Percentiles rank a stretch among this genome's conserved stretches.
These are phyloP conservation scores for Glaucopsyche alexis DNA, from an alignment of 2,888 invertebrate species.

Conservation along the genomic window DNA sequence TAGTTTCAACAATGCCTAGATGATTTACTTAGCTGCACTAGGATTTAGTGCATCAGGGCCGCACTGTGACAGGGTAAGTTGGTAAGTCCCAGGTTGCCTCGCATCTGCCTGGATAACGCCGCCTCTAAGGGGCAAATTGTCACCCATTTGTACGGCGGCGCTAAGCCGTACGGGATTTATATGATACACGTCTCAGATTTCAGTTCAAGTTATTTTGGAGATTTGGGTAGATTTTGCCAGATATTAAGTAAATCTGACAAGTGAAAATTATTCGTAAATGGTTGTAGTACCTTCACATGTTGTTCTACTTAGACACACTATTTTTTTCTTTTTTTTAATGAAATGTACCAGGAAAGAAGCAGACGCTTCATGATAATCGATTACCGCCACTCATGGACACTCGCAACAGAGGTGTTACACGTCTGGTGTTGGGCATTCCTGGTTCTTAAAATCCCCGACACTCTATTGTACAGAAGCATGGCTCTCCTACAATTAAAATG, in stretches of 20 bases:
- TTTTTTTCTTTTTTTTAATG: too few relatives aligned
- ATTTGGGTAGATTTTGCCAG: not conserved
- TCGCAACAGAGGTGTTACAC: too few relatives aligned
- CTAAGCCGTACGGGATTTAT: constrained; percentile 13
- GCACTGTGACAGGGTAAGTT: not conserved
- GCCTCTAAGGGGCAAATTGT: constrained; percentile 4
- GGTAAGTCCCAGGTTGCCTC: constrained; percentile 13
- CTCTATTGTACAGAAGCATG: too few relatives aligned
- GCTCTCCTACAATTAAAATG: too few relatives aligned
- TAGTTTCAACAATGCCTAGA: not conserved
- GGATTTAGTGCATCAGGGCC: constrained; percentile 15
- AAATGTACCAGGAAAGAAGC: too few relatives aligned
- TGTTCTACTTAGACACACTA: too few relatives aligned
- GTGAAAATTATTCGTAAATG: too few relatives aligned
- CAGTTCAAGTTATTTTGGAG: constrained; percentile 1
- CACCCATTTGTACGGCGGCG: constrained; percentile 4
- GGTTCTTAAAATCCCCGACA: too few relatives aligned
- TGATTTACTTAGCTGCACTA: constrained; percentile 9
- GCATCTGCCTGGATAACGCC: not conserved
- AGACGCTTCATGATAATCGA: too few relatives aligned
- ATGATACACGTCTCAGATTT: not conserved
- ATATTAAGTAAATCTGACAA: not conserved
- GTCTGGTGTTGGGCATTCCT: too few relatives aligned
- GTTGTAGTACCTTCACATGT: too few relatives aligned
- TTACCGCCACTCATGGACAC: too few relatives aligned